A percentile compares a stretch with the other conserved stretches of the same genome.
These are phyloP conservation scores for Lindbergichthys nudifrons DNA, from an alignment of 2,797 vertebrate genomes.

Conservation along the genomic window DNA sequence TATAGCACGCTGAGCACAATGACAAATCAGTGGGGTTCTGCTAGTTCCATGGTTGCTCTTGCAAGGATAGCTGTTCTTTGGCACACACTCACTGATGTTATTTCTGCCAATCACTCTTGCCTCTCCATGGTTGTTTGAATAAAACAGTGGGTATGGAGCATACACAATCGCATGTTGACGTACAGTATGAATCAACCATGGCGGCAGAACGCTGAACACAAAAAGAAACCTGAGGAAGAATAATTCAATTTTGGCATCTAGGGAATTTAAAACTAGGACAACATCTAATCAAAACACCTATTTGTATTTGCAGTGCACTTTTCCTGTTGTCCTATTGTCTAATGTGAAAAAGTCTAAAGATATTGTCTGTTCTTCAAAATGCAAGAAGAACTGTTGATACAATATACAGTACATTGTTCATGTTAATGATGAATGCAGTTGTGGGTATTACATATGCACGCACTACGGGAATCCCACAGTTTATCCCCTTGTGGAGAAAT, in stretches of 20 bases:
- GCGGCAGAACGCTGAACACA: slow-evolving; percentile 13
- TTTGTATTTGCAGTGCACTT: slow-evolving; percentile 40
- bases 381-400: slow-evolving; percentile 2
- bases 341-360: neutral
- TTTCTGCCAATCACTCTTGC: slow-evolving; percentile 62
- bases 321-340: slow-evolving; percentile 29
- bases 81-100: slow-evolving; percentile 43
- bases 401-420: neutral
- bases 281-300: slow-evolving; percentile 51
- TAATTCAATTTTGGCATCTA: slow-evolving; percentile 28
- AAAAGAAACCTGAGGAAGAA: slow-evolving; percentile 25
- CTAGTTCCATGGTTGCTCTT: slow-evolving; percentile 44
- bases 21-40: slow-evolving; percentile 51
- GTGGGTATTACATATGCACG: no score
- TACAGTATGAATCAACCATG: slow-evolving; percentile 24
- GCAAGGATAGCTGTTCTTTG: slow-evolving; percentile 53
- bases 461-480: no score
- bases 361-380: slow-evolving; percentile 32
- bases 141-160: slow-evolving; percentile 3
- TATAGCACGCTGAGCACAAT: slow-evolving; percentile 24
- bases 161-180: slow-evolving; percentile 34
- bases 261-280: slow-evolving; percentile 51
- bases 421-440: neutral
- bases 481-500: no score
- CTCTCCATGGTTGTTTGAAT: slow-evolving; percentile 28